Conservation (phyloP, 2,113 vertebrate species). For the Hepsetus odoe region DNA sequence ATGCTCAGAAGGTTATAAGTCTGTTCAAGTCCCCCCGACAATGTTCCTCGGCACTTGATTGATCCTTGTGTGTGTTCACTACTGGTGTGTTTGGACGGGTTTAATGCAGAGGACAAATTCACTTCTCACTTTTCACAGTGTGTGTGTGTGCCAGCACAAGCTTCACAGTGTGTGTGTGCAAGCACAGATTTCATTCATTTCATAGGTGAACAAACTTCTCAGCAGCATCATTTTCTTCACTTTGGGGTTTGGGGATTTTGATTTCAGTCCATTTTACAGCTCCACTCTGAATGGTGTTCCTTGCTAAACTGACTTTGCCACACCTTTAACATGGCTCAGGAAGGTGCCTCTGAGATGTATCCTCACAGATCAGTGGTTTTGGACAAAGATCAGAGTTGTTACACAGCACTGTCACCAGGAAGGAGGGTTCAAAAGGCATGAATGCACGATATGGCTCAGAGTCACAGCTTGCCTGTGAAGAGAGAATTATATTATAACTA, state of each 20-base stretch:
- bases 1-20: no score
- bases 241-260: neutral
- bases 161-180: no score
- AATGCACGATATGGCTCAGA: slow-evolving; percentile 58
- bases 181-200: neutral
- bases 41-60: no score
- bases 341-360: slow-evolving; percentile 51
- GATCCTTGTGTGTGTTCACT: no score
- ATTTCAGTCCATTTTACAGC: slow-evolving; percentile 1
- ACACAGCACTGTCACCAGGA: slow-evolving; percentile 72
- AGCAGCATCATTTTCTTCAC: slow-evolving; percentile 6
- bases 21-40: no score
- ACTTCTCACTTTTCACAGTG: no score
- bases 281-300: neutral
- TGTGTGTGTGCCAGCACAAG: no score
- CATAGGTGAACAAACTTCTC: neutral
- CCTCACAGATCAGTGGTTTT: slow-evolving; percentile 60
- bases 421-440: slow-evolving; percentile 74
- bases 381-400: slow-evolving; percentile 67
- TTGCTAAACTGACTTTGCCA: neutral
- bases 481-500: slow-evolving; percentile 7
- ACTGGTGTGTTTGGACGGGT: no score
- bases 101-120: no score
- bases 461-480: slow-evolving; percentile 71
- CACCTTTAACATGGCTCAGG: slow-evolving; percentile 11